Conservation (phyloP, 1,140 invertebrate species). For the Chionoecetes opilio region DNA sequence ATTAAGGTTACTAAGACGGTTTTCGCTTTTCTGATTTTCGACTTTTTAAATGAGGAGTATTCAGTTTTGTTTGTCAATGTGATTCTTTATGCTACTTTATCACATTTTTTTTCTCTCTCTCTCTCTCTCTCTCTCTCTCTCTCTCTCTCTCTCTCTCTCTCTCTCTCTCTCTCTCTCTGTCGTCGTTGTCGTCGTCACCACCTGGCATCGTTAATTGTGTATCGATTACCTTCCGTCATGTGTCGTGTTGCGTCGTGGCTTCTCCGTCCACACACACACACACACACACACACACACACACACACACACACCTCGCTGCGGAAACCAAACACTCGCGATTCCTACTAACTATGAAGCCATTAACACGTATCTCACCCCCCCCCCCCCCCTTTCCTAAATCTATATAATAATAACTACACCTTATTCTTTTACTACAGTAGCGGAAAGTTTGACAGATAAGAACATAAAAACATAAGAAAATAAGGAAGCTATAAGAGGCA, state of each 20-base stretch:
- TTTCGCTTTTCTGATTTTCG: not conserved
- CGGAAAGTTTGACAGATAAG: too few species aligned
- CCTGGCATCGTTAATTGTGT: conserved; percentile 18
- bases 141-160: conserved; percentile 27
- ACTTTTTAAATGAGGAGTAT: not conserved
- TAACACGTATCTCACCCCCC: too few species aligned
- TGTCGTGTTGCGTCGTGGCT: not conserved
- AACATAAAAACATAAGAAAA: too few species aligned
- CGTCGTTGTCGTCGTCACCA: not conserved
- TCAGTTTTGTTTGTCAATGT: not conserved
- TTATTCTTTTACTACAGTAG: too few species aligned
- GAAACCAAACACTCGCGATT: not conserved
- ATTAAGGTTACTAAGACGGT: not conserved
- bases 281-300: too few species aligned
- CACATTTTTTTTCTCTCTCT: not conserved
- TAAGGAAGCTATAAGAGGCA: too few species aligned
- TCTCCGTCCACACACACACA: not conserved
- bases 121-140: conserved; percentile 27
- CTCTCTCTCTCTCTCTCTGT: conserved; percentile 18
- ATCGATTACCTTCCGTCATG: not conserved
- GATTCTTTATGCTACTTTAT: not conserved
- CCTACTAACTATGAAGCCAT: too few species aligned
- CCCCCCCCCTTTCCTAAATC: too few species aligned
- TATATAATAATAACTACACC: too few species aligned
- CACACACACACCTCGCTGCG: too few species aligned